phyloP scores from a whole-genome alignment of 2,113 vertebrate genomes.

The Lagenorhynchus albirostris region DNA sequence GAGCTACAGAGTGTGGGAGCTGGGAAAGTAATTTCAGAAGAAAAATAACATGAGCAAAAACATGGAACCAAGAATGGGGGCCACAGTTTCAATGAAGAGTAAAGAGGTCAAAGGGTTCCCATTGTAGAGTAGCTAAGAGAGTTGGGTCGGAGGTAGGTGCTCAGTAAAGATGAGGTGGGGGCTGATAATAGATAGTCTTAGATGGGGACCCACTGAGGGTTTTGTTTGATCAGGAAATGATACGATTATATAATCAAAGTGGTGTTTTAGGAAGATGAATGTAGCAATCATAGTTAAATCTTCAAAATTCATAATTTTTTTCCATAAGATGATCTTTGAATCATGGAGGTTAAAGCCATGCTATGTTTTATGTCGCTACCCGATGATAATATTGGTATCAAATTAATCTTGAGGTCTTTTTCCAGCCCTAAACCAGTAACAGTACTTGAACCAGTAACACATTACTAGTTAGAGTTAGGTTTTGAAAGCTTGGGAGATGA shows the following conservation, averaged over 20 bases:
- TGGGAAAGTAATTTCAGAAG: not conserved
- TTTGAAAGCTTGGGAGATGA: not conserved
- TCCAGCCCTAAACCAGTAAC: not conserved
- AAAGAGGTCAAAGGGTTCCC: not conserved
- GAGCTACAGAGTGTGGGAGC: not conserved
- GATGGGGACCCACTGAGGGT: not conserved
- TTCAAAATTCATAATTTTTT: not conserved
- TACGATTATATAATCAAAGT: not conserved
- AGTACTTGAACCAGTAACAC: not conserved
- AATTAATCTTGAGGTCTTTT: not conserved
- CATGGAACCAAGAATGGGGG: not conserved
- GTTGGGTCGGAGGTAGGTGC: not conserved
- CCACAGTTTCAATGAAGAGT: not conserved
- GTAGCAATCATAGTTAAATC: not conserved
- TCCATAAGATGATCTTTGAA: not conserved
- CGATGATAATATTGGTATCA: conserved; percentile 4
- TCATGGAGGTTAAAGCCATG: conserved; percentile 7
- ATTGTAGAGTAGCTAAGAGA: not conserved
- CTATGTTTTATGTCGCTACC: not conserved
- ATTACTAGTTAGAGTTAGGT: not conserved
- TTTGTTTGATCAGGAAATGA: not conserved
- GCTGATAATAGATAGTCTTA: not conserved
- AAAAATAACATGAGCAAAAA: not conserved
- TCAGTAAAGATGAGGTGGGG: not conserved
- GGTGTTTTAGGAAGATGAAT: not conserved